Evolutionary conservation across 92 coral and sea anemone genomes (phyloP).

Genomic region (Anthopleura xanthogrammica): DNA sequence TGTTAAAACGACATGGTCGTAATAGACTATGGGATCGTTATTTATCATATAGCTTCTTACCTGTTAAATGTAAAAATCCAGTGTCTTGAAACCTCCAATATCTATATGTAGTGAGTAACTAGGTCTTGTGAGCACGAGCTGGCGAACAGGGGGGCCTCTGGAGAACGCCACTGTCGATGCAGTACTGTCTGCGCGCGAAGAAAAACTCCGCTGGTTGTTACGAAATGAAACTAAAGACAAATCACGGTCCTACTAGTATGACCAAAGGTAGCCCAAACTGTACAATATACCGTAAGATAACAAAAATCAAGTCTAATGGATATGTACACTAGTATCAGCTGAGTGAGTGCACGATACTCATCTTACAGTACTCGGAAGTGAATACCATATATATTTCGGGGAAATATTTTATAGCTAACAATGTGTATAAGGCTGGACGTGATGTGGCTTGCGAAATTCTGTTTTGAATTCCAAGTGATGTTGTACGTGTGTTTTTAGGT

Average conservation of each 20-base stretch:
- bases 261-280: neutral
- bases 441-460: neutral
- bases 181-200: neutral
- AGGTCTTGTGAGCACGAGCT: no score
- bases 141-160: no score
- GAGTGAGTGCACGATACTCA: neutral
- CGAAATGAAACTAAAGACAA: neutral
- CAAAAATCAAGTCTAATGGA: neutral
- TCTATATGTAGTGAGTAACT: no score
- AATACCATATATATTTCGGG: neutral
- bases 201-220: neutral
- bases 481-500: neutral
- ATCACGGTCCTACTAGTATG: neutral
- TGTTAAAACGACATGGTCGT: no score
- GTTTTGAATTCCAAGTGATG: neutral
- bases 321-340: neutral
- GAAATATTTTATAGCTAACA: neutral
- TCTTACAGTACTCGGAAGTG: neutral
- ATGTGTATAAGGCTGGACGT: neutral
- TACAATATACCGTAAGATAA: no score
- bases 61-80: no score
- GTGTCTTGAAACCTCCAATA: no score
- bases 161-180: neutral
- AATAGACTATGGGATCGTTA: no score
- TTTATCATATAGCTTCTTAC: no score